These are phyloP conservation scores for Ciconia boyciana DNA, from an alignment of 2,113 vertebrate genomes.

Conservation along the genomic window DNA sequence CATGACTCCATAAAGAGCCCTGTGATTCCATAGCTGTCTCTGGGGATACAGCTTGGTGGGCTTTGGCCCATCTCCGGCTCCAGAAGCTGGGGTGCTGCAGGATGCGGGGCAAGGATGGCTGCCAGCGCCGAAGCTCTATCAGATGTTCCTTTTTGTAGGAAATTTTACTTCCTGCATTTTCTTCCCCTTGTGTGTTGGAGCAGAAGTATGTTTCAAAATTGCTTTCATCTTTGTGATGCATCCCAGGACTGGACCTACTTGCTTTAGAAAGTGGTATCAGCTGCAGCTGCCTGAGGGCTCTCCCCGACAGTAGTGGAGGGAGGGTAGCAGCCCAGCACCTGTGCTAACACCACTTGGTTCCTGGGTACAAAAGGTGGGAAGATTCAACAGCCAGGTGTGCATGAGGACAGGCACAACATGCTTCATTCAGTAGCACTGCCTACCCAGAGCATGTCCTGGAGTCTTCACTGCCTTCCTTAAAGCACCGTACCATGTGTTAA, in stretches of 20 bases:
- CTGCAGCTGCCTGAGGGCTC: neutral
- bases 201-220: neutral
- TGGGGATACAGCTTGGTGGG: neutral
- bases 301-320: accelerated
- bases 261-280: neutral
- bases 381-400: neutral
- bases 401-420: accelerated
- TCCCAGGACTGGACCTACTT: neutral
- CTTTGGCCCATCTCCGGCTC: neutral
- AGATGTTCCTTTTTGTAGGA: neutral
- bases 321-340: accelerated
- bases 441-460: neutral
- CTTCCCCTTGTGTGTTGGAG: neutral
- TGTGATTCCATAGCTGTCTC: neutral
- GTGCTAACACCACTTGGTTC: accelerated
- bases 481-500: neutral
- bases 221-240: neutral
- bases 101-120: accelerated
- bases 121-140: neutral
- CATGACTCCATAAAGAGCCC: accelerated
- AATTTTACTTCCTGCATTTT: neutral
- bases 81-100: neutral
- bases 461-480: neutral
- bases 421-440: neutral
- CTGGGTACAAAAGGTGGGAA: neutral